A percentile compares a stretch with the other conserved stretches of the same genome.
Evolutionary conservation across 2,888 invertebrate species (phyloP).

Genomic region (Blastobasis lacticolella): DNA sequence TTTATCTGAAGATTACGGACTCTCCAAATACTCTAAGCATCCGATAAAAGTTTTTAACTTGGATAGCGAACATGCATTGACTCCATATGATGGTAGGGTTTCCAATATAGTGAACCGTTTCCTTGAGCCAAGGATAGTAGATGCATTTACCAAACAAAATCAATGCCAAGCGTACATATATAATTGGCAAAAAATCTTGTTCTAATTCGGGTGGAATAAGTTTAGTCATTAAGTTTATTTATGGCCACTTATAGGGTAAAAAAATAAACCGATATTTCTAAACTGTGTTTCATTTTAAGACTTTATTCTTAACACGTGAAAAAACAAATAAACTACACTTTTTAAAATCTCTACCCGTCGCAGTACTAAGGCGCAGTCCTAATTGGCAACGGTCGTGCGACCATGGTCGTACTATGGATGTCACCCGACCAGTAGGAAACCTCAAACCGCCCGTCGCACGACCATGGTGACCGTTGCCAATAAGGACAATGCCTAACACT

Average conservation of each 20-base stretch:
- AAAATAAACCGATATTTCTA: no score
- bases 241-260: slow-evolving; percentile 17
- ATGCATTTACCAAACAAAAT: slow-evolving; percentile 28
- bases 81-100: slow-evolving; percentile 27
- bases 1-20: slow-evolving; percentile 31
- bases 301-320: no score
- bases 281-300: no score
- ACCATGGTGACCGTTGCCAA: no score
- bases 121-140: slow-evolving; percentile 22
- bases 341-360: no score
- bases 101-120: slow-evolving; percentile 36
- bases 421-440: no score
- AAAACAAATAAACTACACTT: no score
- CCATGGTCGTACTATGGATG: no score
- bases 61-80: slow-evolving; percentile 25
- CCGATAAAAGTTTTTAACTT: slow-evolving; percentile 30
- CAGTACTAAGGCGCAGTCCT: no score
- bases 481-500: no score
- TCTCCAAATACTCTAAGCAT: slow-evolving; percentile 32
- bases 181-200: slow-evolving; percentile 4
- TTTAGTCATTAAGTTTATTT: slow-evolving; percentile 16
- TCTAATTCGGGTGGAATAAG: slow-evolving; percentile 11
- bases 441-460: no score
- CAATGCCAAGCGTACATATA: slow-evolving; percentile 24
- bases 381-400: no score